Evolutionary conservation across 2,113 vertebrate genomes (phyloP), one percentile per base, ranked within the genome.

Genomic region (Limanda limanda): DNA sequence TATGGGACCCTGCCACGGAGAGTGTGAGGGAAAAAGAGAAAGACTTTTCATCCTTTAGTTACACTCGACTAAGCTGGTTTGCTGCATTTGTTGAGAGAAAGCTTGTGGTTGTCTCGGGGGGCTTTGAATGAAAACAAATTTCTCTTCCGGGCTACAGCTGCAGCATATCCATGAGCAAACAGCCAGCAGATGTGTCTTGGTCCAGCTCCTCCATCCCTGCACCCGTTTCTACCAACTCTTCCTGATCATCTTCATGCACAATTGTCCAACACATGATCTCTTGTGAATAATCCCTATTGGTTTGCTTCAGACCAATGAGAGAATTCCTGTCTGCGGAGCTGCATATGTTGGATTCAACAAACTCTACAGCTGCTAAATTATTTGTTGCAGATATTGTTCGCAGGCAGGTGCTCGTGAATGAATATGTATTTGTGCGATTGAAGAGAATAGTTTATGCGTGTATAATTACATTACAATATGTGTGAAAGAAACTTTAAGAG

Each of bases 181-280:
- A 92, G 68, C 59, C 91, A 84, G 76, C 90, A 93, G 86, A 91
- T 88, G 91, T 59, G 79, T 82, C 84, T 71, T 60, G 35, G 77
- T 87, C 83, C 81, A 80, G 74, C 67, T 79, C 18, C 78, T 84
- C 71, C 78, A 71, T 82, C 79, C 62, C 72, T 10, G 48, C 18
- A 6, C 51, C 27, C 54, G 1, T 27, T 84, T 57, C 51, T 57
- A 76, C 79, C 71, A 87, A 82, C 74, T 85, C 86, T 74, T 84
- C 86, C 81, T 76, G 76, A 82, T 81, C 80, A 68, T 85, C 68
- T 77, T 62, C 35, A 65, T 61, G 76, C 81, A 68, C 69, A 12
- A 24, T 74, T 76, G 27, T 65, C 63, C 73, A 27, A 69, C 69
- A 76, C 87, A 86, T 79, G 80, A 79, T 69, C 58, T 62, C 47